phyloP scores from a whole-genome alignment of 1,140 invertebrate genomes.

The Monomorium pharaonis region DNA sequence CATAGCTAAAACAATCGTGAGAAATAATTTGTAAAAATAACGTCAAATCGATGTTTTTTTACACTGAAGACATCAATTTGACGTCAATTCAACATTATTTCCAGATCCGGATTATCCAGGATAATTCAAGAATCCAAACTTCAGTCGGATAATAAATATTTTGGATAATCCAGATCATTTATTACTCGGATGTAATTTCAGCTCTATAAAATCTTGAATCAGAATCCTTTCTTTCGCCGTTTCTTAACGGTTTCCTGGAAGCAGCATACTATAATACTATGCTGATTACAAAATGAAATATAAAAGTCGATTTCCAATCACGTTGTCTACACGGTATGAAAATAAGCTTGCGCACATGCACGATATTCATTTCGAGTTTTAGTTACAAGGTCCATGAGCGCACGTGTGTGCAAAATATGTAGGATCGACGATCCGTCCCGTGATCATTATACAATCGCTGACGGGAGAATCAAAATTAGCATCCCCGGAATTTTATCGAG shows the following conservation, averaged over 20 bases:
- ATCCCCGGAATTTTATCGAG: slow-evolving; percentile 39
- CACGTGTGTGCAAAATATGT: slow-evolving; percentile 33
- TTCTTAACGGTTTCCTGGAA: slow-evolving; percentile 33
- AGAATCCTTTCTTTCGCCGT: background rate
- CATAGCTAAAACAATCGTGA: no score
- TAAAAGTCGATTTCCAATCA: slow-evolving; percentile 64
- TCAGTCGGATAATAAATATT: no score
- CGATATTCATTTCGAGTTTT: slow-evolving; percentile 54
- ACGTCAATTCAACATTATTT: no score
- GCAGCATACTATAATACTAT: slow-evolving; percentile 7
- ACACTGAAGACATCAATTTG: no score
- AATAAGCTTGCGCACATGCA: slow-evolving; percentile 62
- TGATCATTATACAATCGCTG: background rate
- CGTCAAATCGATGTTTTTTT: no score
- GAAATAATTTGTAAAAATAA: no score
- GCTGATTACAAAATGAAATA: slow-evolving; percentile 69
- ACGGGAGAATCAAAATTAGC: slow-evolving; percentile 41
- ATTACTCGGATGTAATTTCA: no score
- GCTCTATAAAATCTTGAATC: no score
- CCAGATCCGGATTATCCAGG: no score
- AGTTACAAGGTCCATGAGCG: slow-evolving; percentile 29
- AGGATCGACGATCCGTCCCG: slow-evolving; percentile 11
- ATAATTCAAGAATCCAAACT: no score
- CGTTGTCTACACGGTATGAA: slow-evolving; percentile 59
- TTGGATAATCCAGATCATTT: no score